Percentiles rank a stretch among this genome's conserved stretches.
These are phyloP conservation scores for Hirudo medicinalis DNA, from an alignment of 1,140 invertebrate genomes.

Conservation along the genomic window DNA sequence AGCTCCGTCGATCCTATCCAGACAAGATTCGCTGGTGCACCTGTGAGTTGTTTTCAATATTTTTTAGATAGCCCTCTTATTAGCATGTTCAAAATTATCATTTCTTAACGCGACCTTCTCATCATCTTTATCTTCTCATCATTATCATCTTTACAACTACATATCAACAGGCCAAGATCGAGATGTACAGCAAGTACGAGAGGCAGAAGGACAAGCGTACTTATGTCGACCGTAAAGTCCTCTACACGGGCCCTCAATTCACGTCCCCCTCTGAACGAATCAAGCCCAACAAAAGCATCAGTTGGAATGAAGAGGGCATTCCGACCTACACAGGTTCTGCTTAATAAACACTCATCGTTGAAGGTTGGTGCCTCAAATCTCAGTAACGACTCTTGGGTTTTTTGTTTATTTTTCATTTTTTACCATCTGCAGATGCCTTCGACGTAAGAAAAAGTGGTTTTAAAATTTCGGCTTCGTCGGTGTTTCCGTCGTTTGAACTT, in stretches of 20 bases:
- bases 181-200: slow-evolving; percentile 97
- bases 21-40: slow-evolving; percentile 35
- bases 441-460: too few species aligned
- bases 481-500: too few species aligned
- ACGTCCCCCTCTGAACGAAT: slow-evolving; percentile 17
- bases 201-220: slow-evolving; percentile 92
- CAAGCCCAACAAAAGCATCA: slow-evolving; percentile 14
- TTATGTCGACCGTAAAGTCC: slow-evolving; percentile 86
- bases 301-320: slow-evolving; percentile 18
- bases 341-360: background rate
- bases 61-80: background rate
- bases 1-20: slow-evolving; percentile 34
- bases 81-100: background rate
- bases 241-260: slow-evolving; percentile 61
- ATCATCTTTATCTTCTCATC: background rate
- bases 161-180: slow-evolving; percentile 77
- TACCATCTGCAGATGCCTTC: background rate
- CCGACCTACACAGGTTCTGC: background rate
- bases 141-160: background rate
- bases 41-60: slow-evolving; percentile 30
- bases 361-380: background rate
- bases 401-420: background rate
- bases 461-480: too few species aligned
- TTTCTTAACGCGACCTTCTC: background rate
- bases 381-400: background rate